Conservation (phyloP, 2,797 vertebrate genomes). For the Gambusia yucatana region DNA sequence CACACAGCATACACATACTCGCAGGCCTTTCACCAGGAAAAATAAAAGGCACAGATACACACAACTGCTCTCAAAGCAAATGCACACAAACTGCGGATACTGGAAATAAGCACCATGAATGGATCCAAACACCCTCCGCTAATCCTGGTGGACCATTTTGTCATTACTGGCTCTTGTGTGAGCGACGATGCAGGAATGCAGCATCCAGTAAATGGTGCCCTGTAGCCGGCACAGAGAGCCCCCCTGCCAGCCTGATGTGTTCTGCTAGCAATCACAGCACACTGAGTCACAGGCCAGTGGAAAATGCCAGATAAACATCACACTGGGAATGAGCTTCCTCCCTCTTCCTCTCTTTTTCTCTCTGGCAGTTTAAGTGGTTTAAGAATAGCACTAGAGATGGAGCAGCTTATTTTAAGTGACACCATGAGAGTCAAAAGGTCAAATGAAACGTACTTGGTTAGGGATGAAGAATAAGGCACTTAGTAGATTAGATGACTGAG, state of each 20-base stretch:
- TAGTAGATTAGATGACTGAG: constrained; percentile 50
- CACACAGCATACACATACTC: constrained; percentile 28
- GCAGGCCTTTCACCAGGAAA: constrained; percentile 12
- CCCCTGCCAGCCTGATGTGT: constrained; percentile 53
- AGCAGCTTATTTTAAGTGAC: constrained; percentile 75
- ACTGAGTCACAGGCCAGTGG: constrained; percentile 69
- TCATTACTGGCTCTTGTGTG: constrained; percentile 41
- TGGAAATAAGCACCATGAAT: constrained; percentile 24
- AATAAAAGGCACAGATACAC: constrained; percentile 40
- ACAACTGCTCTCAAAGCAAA: constrained; percentile 34
- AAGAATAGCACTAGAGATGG: constrained; percentile 70
- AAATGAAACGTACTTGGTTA: constrained; percentile 60
- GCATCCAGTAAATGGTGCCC: constrained; percentile 59
- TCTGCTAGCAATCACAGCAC: constrained; percentile 69
- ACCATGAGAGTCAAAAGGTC: constrained; percentile 69
- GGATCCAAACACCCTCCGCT: constrained; percentile 21
- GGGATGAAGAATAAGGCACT: constrained; percentile 29
- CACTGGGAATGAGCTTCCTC: constrained; percentile 67
- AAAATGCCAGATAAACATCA: constrained; percentile 81
- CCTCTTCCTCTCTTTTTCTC: constrained; percentile 34
- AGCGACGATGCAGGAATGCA: constrained; percentile 53
- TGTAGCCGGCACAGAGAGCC: constrained; percentile 38
- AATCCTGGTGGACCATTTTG: constrained; percentile 46
- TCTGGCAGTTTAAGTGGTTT: constrained; percentile 67
- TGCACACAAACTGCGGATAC: constrained; percentile 37